phyloP scores from a whole-genome alignment of 2,113 vertebrate genomes.

The Eleginops maclovinus region DNA sequence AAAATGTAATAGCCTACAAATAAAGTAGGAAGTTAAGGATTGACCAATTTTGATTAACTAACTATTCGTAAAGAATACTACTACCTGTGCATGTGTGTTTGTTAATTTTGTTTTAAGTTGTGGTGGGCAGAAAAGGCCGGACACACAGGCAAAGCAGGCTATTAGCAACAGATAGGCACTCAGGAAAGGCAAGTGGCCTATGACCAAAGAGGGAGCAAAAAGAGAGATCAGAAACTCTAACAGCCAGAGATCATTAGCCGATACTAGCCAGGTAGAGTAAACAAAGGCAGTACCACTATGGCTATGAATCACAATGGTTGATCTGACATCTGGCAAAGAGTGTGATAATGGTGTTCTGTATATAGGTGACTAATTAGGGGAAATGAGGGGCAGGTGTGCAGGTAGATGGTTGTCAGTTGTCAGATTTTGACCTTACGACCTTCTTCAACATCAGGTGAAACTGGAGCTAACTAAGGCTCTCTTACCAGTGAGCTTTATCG shows the following conservation, averaged over 20 bases:
- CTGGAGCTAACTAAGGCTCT: not conserved
- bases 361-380: conserved; percentile 1
- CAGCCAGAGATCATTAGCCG: not conserved
- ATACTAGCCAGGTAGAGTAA: not conserved
- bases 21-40: not conserved
- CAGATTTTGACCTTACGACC: not conserved
- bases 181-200: not conserved
- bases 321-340: not conserved
- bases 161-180: not conserved
- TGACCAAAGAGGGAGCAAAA: not conserved
- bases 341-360: not conserved
- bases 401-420: not conserved
- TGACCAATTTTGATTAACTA: not conserved
- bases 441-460: not conserved
- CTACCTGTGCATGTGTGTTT: not conserved
- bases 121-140: not conserved
- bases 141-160: not conserved
- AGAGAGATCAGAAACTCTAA: not conserved
- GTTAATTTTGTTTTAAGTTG: not conserved
- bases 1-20: not conserved
- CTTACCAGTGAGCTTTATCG: not conserved
- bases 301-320: not conserved
- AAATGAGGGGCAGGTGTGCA: conserved; percentile 6
- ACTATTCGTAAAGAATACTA: not conserved
- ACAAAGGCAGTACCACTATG: not conserved